Evolutionary conservation across 2,113 vertebrate species (phyloP).

Genomic region (Saccopteryx bilineata): DNA sequence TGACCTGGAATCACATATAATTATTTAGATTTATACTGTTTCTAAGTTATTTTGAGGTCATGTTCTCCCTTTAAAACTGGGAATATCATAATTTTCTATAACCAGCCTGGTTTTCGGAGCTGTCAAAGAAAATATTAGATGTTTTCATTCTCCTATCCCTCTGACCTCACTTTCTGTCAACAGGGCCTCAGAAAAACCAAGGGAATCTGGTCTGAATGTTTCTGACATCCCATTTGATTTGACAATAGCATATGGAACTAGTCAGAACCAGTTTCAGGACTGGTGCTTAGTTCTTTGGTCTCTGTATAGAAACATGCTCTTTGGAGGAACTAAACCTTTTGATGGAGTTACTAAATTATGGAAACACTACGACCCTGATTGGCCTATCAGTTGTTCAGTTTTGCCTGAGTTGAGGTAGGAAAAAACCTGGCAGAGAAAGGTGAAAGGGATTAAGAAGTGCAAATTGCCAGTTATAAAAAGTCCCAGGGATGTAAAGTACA

Average conservation of each 20-base stretch:
- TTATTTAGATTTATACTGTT: constrained; percentile 39
- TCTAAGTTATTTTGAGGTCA: constrained; percentile 32
- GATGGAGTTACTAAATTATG: not conserved
- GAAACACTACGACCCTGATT: not conserved
- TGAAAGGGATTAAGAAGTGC: not conserved
- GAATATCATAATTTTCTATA: constrained; percentile 1
- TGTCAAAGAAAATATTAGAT: constrained; percentile 62
- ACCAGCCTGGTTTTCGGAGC: not conserved
- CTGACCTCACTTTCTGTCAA: constrained; percentile 37
- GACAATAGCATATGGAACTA: constrained; percentile 59
- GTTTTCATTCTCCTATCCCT: not conserved
- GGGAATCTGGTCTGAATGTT: not conserved
- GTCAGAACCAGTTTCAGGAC: constrained; percentile 38
- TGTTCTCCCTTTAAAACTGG: constrained; percentile 3
- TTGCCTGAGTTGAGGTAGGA: not conserved
- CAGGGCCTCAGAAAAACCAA: constrained; percentile 37
- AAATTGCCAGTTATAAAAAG: not conserved
- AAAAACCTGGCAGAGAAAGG: not conserved
- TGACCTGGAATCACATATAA: not conserved
- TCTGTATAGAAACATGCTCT: not conserved
- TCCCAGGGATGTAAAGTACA: not conserved
- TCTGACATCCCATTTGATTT: constrained; percentile 4
- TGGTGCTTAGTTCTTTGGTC: not conserved
- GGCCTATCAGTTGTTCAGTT: not conserved
- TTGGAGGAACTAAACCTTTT: constrained; percentile 40